A percentile compares a stretch with the other conserved stretches of the same genome.
phyloP scores from a whole-genome alignment of 2,113 vertebrate species.

The Glareola pratincola region DNA sequence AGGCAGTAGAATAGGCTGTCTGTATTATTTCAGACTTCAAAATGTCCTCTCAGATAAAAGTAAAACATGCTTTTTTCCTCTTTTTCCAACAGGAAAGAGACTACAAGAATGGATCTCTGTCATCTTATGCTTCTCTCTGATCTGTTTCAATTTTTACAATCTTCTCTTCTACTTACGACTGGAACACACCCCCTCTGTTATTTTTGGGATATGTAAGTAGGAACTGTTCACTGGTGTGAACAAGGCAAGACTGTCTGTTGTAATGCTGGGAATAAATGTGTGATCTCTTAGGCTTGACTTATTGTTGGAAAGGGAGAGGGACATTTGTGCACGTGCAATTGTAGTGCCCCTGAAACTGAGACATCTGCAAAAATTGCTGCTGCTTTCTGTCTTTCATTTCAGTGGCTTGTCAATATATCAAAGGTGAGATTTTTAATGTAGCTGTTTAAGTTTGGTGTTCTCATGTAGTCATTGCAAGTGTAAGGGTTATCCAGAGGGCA shows the following conservation, averaged over 20 bases:
- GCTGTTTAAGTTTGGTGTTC: neutral
- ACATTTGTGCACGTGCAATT: accelerated
- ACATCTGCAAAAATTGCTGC: neutral
- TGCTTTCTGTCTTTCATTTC: neutral
- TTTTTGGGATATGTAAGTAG: slow-evolving; percentile 85
- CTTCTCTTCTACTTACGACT: slow-evolving; percentile 87
- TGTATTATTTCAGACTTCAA: neutral
- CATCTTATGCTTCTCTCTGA: slow-evolving; percentile 90
- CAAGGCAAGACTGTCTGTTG: neutral
- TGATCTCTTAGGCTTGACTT: neutral
- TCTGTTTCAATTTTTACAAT: slow-evolving; percentile 88
- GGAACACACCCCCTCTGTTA: slow-evolving; percentile 83
- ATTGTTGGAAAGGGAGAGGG: neutral
- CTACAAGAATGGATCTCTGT: slow-evolving; percentile 95
- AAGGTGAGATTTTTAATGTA: neutral
- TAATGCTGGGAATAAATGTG: neutral
- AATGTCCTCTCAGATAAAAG: neutral
- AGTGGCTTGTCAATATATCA: neutral
- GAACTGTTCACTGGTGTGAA: neutral
- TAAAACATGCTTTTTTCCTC: neutral
- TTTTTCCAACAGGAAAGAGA: slow-evolving; percentile 82
- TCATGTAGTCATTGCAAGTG: neutral
- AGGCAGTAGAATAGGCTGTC: neutral
- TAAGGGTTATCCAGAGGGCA: neutral
- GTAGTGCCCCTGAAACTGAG: neutral